Evolutionary conservation across 2,797 vertebrate genomes (phyloP).

Genomic region (Myotis daubentonii): DNA sequence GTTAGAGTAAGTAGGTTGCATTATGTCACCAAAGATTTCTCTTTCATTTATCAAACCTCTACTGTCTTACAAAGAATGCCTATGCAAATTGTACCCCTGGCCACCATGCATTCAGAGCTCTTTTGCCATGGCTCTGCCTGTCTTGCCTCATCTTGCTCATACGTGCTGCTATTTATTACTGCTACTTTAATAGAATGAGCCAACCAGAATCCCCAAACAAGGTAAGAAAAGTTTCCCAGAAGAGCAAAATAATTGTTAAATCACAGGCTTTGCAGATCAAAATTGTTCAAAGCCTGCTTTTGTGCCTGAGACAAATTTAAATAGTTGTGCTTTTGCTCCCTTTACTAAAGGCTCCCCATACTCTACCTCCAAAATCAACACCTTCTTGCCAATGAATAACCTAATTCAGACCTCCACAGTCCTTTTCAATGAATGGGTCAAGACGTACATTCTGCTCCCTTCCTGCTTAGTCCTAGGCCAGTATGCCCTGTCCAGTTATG

Average conservation of each 20-base stretch:
- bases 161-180: slow-evolving; percentile 21
- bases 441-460: slow-evolving; percentile 16
- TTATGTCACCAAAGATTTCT: slow-evolving; percentile 37
- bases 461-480: slow-evolving; percentile 56
- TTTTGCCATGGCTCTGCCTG: not conserved
- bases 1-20: not conserved
- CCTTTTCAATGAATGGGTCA: slow-evolving; percentile 26
- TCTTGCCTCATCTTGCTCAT: slow-evolving; percentile 28
- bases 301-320: slow-evolving; percentile 54
- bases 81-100: not conserved
- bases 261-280: slow-evolving; percentile 21
- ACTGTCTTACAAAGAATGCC: slow-evolving; percentile 24
- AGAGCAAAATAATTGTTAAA: slow-evolving; percentile 58
- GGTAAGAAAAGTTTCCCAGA: slow-evolving; percentile 14
- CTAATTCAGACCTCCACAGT: slow-evolving; percentile 59
- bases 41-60: slow-evolving; percentile 24
- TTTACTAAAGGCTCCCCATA: not conserved
- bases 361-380: slow-evolving; percentile 60
- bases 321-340: slow-evolving; percentile 22
- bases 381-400: slow-evolving; percentile 56
- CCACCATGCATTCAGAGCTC: not conserved
- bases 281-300: slow-evolving; percentile 60
- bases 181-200: slow-evolving; percentile 47
- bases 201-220: not conserved
- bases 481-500: not conserved